phyloP scores from a whole-genome alignment of 2,888 invertebrate genomes.

The Andrena fulva region DNA sequence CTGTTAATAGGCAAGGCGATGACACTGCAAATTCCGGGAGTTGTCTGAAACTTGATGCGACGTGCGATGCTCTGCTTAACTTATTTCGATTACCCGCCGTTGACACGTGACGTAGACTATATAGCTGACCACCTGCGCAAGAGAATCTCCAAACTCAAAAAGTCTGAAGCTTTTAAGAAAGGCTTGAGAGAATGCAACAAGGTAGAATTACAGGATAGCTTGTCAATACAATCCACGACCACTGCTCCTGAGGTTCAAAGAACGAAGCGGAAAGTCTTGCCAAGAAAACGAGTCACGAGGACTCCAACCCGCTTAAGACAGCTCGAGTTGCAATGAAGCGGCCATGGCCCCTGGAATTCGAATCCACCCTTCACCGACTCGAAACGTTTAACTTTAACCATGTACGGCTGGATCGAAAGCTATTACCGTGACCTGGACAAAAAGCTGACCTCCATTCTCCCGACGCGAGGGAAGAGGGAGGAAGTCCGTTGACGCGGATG shows the following conservation, averaged over 20 bases:
- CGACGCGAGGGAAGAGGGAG: not conserved
- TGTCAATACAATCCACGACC: not conserved
- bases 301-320: constrained; percentile 46
- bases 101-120: not conserved
- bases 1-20: constrained; percentile 34
- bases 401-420: constrained; percentile 63
- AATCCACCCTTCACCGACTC: constrained; percentile 68
- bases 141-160: not conserved
- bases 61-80: not conserved
- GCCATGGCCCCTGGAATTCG: constrained; percentile 50
- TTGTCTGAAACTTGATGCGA: not conserved
- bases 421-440: constrained; percentile 63
- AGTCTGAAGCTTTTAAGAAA: not conserved
- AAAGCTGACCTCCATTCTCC: constrained; percentile 29
- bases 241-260: not conserved
- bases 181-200: not conserved
- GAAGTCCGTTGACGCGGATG: constrained; percentile 3
- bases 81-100: not conserved
- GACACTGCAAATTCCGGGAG: constrained; percentile 29
- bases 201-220: not conserved
- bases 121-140: not conserved
- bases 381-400: constrained; percentile 71
- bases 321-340: constrained; percentile 25
- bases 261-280: not conserved
- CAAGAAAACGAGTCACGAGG: constrained; percentile 55